Evolutionary conservation across 2,113 vertebrate species (phyloP).

Genomic region (Chionodraco myersi): DNA sequence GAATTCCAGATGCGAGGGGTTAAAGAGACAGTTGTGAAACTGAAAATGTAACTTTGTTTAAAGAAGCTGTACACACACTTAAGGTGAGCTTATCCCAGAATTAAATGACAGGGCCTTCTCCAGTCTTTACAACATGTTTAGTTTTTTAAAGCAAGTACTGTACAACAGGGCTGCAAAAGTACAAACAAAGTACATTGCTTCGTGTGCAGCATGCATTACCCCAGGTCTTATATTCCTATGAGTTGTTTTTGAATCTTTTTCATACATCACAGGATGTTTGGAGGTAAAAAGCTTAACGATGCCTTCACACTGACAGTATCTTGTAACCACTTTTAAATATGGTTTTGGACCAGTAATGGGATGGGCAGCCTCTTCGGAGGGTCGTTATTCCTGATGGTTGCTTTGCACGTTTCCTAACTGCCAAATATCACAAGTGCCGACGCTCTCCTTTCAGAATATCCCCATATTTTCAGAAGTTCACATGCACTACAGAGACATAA

Average conservation of each 20-base stretch:
- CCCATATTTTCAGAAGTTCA: slow-evolving; percentile 27
- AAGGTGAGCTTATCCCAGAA: too few relatives aligned
- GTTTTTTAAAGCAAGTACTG: background rate
- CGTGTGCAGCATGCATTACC: background rate
- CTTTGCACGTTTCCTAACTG: slow-evolving; percentile 60
- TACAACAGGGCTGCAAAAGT: background rate
- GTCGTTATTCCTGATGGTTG: slow-evolving; percentile 64
- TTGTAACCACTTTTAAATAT: slow-evolving; percentile 45
- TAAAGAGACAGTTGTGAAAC: slow-evolving; percentile 8
- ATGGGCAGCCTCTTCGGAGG: slow-evolving; percentile 47
- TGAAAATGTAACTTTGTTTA: slow-evolving; percentile 15
- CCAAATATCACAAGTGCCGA: slow-evolving; percentile 59
- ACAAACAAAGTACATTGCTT: background rate
- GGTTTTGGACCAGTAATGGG: slow-evolving; percentile 45
- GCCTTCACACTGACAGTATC: slow-evolving; percentile 2
- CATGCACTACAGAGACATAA: background rate
- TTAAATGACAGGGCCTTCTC: background rate
- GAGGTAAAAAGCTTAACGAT: background rate
- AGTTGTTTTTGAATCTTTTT: slow-evolving; percentile 7
- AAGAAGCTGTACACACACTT: background rate
- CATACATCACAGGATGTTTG: background rate
- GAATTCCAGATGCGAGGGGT: background rate
- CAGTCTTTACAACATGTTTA: background rate
- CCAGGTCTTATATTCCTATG: background rate
- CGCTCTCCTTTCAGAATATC: slow-evolving; percentile 32